Evolutionary conservation across 1,140 invertebrate species (phyloP).

Genomic region (Pseudachorutes palmiensis): DNA sequence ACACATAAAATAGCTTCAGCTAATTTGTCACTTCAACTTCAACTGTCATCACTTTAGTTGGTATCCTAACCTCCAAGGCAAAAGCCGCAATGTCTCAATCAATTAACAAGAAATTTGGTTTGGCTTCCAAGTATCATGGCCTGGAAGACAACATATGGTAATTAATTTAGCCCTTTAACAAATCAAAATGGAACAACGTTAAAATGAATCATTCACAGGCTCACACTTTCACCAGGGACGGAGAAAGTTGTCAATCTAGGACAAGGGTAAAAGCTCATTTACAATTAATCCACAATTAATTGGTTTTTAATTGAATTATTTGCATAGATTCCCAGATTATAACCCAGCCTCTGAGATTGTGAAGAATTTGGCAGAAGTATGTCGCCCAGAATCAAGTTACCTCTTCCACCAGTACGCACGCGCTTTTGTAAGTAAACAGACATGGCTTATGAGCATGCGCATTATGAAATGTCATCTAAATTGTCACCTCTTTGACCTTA

Average conservation of each 20-base stretch:
- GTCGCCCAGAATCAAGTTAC: conserved; percentile 25
- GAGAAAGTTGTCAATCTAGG: conserved; percentile 91
- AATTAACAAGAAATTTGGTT: conserved; percentile 48
- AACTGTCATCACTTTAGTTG: too few species aligned
- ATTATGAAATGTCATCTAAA: too few species aligned
- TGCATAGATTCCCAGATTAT: conserved; percentile 72
- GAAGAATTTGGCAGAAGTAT: conserved; percentile 28
- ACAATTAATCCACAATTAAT: background rate
- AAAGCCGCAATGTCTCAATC: background rate
- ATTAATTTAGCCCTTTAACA: too few species aligned
- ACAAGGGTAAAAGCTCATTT: conserved; percentile 56
- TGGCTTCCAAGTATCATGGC: conserved; percentile 52
- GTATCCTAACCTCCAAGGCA: too few species aligned
- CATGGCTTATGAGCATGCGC: too few species aligned
- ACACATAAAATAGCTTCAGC: too few species aligned
- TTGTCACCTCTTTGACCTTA: too few species aligned
- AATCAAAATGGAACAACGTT: too few species aligned
- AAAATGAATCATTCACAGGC: too few species aligned
- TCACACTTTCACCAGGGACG: conserved; percentile 84
- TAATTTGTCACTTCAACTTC: too few species aligned
- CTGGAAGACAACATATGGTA: conserved; percentile 54
- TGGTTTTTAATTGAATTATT: too few species aligned
- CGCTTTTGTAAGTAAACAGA: conserved; percentile 63
- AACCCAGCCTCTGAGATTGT: conserved; percentile 33
- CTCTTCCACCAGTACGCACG: conserved; percentile 42